phyloP scores from a whole-genome alignment of 2,888 invertebrate species.

The Thera obeliscata region DNA sequence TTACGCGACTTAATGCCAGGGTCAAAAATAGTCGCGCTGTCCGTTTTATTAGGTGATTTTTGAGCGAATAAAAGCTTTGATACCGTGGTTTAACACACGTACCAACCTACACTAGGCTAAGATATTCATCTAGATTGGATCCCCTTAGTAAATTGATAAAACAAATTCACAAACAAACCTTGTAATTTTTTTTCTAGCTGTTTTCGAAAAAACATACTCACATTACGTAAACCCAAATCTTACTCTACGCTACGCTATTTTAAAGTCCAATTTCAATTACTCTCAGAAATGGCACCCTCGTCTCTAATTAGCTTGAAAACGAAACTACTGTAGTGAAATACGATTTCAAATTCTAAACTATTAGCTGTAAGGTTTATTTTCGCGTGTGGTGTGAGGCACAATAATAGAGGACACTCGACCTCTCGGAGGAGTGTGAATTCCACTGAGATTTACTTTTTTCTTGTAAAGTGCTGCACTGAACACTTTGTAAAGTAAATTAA shows the following conservation, averaged over 20 bases:
- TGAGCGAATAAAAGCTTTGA: too few species aligned
- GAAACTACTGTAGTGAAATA: conserved; percentile 49
- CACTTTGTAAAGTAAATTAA: conserved; percentile 49
- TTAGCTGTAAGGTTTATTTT: conserved; percentile 50
- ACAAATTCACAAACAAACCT: conserved; percentile 36
- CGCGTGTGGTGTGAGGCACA: conserved; percentile 40
- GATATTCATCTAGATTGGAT: too few species aligned
- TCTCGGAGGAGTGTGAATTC: conserved; percentile 67
- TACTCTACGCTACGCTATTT: conserved; percentile 39
- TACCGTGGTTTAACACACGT: too few species aligned
- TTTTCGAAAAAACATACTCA: conserved; percentile 44
- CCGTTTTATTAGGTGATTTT: too few species aligned
- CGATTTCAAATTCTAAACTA: conserved; percentile 47
- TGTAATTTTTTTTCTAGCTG: conserved; percentile 40
- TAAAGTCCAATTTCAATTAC: conserved; percentile 60
- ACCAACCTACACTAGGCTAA: too few species aligned
- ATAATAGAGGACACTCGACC: conserved; percentile 80
- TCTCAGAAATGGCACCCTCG: conserved; percentile 54
- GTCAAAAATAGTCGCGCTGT: too few species aligned
- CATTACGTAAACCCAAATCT: conserved; percentile 32
- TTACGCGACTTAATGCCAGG: too few species aligned
- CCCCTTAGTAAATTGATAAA: neutral
- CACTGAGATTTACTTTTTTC: conserved; percentile 58
- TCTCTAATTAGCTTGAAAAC: conserved; percentile 81
- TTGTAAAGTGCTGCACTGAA: conserved; percentile 44